Evolutionary conservation across 2,797 vertebrate genomes (phyloP).

Genomic region (Cuniculus paca): DNA sequence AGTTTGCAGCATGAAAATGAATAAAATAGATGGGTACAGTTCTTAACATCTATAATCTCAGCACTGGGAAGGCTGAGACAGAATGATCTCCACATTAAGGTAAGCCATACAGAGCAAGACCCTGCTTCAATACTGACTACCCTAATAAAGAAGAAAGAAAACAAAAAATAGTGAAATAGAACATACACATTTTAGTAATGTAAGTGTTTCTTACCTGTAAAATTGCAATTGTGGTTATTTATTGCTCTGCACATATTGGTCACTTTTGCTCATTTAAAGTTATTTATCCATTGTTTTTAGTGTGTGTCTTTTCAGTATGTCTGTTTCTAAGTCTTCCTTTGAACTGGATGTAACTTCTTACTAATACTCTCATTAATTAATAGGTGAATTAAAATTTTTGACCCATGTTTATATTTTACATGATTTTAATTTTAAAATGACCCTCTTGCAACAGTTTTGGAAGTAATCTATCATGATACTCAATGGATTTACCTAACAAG

Average conservation of each 20-base stretch:
- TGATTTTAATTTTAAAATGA: not conserved
- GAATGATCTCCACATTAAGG: not conserved
- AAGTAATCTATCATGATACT: not conserved
- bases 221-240: not conserved
- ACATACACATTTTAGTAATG: not conserved
- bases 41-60: not conserved
- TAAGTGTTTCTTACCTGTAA: not conserved
- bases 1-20: not conserved
- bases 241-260: not conserved
- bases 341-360: conserved; percentile 13
- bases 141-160: not conserved
- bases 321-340: not conserved
- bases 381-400: not conserved
- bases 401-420: not conserved
- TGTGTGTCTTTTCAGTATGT: not conserved
- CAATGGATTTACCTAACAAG: not conserved
- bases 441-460: not conserved
- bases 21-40: not conserved
- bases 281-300: not conserved
- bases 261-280: not conserved
- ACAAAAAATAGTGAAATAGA: not conserved
- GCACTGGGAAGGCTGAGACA: not conserved
- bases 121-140: not conserved
- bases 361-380: conserved; percentile 33
- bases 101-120: not conserved